Evolutionary conservation across 2,113 vertebrate genomes (phyloP).

Genomic region (Tupaia tana): DNA sequence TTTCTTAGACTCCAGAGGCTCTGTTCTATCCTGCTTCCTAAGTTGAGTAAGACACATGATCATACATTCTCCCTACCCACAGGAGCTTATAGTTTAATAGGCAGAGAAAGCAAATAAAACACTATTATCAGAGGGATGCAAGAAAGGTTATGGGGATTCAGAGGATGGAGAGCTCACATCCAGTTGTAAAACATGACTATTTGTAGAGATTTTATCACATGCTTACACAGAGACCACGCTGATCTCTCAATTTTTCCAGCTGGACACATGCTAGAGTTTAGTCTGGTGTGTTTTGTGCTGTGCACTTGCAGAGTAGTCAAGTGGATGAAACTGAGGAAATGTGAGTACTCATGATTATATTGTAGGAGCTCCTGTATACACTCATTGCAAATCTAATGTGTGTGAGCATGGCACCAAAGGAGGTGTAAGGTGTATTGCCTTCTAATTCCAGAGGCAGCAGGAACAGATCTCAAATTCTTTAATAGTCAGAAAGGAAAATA

Average conservation of each 20-base stretch:
- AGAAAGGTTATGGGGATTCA: neutral
- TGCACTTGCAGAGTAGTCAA: neutral
- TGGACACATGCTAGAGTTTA: neutral
- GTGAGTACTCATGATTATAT: neutral
- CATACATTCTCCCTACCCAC: neutral
- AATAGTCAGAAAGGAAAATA: neutral
- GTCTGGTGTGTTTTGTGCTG: neutral
- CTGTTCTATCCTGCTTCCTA: neutral
- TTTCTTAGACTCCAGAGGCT: neutral
- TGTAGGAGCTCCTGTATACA: neutral
- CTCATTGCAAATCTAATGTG: neutral
- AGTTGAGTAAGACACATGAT: neutral
- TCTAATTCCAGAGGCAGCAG: neutral
- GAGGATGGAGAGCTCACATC: neutral
- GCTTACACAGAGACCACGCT: neutral
- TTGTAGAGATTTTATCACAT: conserved; percentile 23
- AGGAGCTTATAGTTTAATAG: neutral
- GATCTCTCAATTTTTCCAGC: neutral
- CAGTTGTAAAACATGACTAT: neutral
- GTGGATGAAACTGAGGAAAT: neutral
- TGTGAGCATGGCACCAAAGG: neutral
- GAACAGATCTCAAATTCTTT: neutral
- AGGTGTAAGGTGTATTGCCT: neutral
- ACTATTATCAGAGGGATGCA: neutral
- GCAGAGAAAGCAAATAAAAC: conserved; percentile 19